Evolutionary conservation across 2,888 invertebrate genomes (phyloP).

Genomic region (Diarsia dahlii): DNA sequence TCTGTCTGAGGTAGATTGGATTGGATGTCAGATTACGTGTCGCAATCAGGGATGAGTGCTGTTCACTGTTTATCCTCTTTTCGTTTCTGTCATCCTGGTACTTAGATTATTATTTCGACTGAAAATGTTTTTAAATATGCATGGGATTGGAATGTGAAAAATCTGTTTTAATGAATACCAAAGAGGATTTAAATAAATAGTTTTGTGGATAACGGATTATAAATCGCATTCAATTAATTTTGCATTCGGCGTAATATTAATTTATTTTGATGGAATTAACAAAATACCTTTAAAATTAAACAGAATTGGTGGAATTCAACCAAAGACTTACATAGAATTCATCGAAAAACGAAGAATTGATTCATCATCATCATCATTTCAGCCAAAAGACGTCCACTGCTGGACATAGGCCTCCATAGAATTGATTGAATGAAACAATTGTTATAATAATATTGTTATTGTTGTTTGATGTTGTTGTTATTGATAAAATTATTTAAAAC

Average conservation of each 20-base stretch:
- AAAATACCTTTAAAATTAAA: background rate
- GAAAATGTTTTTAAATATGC: conserved; percentile 18
- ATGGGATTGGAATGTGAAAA: background rate
- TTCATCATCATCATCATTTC: too few species aligned
- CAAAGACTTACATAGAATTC: background rate
- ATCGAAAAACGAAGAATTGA: background rate
- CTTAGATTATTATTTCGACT: conserved; percentile 9
- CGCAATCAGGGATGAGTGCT: conserved; percentile 55
- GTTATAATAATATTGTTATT: background rate
- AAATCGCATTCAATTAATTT: background rate
- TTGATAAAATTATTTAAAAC: background rate
- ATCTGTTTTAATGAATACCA: conserved; percentile 3
- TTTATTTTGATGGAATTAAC: background rate
- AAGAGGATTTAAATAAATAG: conserved; percentile 3
- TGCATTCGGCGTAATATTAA: background rate
- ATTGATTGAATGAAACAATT: background rate
- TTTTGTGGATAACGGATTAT: conserved; percentile 12
- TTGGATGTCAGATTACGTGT: conserved; percentile 56
- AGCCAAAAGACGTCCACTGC: too few species aligned
- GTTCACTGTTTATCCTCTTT: conserved; percentile 33
- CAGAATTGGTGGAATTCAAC: background rate
- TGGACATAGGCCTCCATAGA: too few species aligned
- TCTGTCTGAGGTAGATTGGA: conserved; percentile 34
- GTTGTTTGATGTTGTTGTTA: too few species aligned
- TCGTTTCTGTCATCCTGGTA: conserved; percentile 32